phyloP scores from a whole-genome alignment of 2,888 invertebrate species.

The Lasioglossum zephyrum region DNA sequence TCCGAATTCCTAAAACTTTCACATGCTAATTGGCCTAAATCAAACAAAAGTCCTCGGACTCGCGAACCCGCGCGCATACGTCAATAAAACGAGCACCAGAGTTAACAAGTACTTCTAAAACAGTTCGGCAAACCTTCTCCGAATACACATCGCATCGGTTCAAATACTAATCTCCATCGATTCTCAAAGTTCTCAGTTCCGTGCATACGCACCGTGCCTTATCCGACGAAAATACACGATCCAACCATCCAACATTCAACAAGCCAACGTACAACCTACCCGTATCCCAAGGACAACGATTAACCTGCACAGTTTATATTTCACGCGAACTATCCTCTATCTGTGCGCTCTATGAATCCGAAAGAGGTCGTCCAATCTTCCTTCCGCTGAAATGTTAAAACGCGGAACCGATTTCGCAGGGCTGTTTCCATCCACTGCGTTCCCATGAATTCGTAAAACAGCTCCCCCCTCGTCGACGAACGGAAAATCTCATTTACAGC shows the following conservation, averaged over 20 bases:
- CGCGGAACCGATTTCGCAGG: not conserved
- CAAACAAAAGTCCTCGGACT: not conserved
- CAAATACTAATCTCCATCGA: not conserved
- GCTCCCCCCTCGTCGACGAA: not conserved
- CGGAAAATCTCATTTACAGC: not conserved
- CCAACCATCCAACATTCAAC: not conserved
- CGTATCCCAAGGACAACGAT: not conserved
- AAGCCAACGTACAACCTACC: not conserved
- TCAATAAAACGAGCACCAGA: slow-evolving; percentile 45
- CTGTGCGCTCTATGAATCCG: not conserved
- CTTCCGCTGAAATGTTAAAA: not conserved
- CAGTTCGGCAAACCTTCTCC: not conserved
- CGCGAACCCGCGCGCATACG: not conserved
- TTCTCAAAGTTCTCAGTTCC: not conserved
- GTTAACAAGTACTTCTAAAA: slow-evolving; percentile 20
- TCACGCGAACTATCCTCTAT: not conserved
- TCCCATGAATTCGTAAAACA: not conserved
- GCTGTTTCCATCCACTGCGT: not conserved
- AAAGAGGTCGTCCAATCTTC: slow-evolving; percentile 16
- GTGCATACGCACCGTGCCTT: not conserved
- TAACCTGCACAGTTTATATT: not conserved
- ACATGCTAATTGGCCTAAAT: not conserved
- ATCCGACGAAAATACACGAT: not conserved
- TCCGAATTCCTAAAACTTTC: not conserved
- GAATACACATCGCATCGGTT: not conserved